Evolutionary conservation across 2,113 vertebrate genomes (phyloP), one percentile per base, ranked within the genome.

Genomic region (Seriola quinqueradiata): DNA sequence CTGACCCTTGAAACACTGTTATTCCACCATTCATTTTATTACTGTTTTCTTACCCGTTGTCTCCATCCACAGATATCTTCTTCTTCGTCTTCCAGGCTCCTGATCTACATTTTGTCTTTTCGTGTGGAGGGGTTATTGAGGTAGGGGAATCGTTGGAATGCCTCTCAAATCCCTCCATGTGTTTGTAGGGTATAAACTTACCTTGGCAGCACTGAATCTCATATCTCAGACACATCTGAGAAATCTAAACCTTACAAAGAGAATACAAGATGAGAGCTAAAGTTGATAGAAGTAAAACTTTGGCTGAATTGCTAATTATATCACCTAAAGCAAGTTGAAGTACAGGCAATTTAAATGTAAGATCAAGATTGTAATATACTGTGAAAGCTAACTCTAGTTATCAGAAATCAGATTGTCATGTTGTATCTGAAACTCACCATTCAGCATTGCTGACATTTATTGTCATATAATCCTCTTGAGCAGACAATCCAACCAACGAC

Each of bases 141-240:
- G 91, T 91, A 68, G 85, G 85, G 21, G 38, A 55, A 48, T 19
- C 1, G 28, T 59, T 63, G 68, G 1, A 77, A 50, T 67, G 50
- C 58, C 46, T 59, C 19, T 59, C 23, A 19, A 4, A 68, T n/a
- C 36, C 21, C 9, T 69, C 7, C n/a, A 14, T 73, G 44, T 85
- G 5, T 66, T 60, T 46, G 19, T 21, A 36, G 17, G 32, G 19
- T 48, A 23, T 63, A 34, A 11, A 32, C 36, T 23, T 28, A 64
- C 21, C 28, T 14, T 64, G 48, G 36, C 48, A 44, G 23, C 36
- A 28, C 34, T 34, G 10, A 48, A 57, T 25, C 44, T 50, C 16
- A 67, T 25, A 19, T 48, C 13, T 46, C 69, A 36, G 25, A 65
- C 57, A 21, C 61, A 50, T 55, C 48, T 52, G 67, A 25, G 40